phyloP scores from a whole-genome alignment of 2,888 invertebrate genomes.

The Synergus itoensis region DNA sequence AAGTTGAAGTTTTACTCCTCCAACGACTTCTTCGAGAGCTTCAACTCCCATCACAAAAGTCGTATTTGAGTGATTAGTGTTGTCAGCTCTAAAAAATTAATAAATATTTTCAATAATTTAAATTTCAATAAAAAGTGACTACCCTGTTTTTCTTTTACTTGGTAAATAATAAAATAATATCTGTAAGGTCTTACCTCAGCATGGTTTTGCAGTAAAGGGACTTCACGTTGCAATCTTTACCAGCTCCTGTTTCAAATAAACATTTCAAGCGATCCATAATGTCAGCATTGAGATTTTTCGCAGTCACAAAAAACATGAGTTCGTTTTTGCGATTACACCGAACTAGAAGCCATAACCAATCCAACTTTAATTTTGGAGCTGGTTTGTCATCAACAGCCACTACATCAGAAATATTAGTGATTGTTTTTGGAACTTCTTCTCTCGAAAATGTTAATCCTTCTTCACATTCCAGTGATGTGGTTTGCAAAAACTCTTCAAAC shows the following conservation, averaged over 20 bases:
- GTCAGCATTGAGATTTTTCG: constrained; percentile 68
- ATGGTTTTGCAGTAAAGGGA: constrained; percentile 75
- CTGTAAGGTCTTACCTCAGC: constrained; percentile 66
- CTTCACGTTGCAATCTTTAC: constrained; percentile 74
- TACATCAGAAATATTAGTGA: constrained; percentile 42
- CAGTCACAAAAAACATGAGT: constrained; percentile 75
- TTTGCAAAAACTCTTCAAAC: constrained; percentile 45
- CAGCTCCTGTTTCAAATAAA: constrained; percentile 69
- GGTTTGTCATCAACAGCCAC: constrained; percentile 49
- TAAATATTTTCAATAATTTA: constrained; percentile 2
- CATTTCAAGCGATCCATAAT: constrained; percentile 73
- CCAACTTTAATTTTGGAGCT: constrained; percentile 56
- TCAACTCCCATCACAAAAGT: constrained; percentile 74
- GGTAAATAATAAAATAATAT: constrained; percentile 39
- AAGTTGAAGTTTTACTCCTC: constrained; percentile 71
- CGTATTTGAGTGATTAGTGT: constrained; percentile 66
- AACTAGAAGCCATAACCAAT: constrained; percentile 73
- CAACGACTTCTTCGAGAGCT: constrained; percentile 73
- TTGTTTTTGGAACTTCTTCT: constrained; percentile 45
- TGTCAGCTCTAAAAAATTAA: constrained; percentile 61
- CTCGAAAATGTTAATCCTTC: constrained; percentile 24
- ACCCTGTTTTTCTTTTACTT: background rate
- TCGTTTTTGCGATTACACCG: constrained; percentile 73
- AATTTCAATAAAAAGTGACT: no score
- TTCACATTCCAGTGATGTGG: constrained; percentile 18